Evolutionary conservation across 2,113 vertebrate genomes (phyloP).

Genomic region (Murina feae): DNA sequence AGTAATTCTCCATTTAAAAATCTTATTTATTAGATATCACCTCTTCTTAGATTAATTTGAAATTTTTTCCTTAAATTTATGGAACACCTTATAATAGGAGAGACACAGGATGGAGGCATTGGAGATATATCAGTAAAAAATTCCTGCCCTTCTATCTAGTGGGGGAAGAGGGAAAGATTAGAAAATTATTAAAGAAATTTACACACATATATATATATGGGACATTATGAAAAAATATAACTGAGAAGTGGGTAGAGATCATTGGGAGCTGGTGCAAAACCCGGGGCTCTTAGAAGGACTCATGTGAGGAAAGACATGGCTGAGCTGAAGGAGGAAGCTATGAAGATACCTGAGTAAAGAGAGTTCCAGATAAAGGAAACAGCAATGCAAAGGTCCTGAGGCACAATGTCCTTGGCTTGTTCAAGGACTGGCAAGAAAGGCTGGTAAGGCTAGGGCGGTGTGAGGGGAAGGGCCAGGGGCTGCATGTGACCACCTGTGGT

Average conservation of each 20-base stretch:
- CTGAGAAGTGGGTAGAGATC: neutral
- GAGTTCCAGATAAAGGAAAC: neutral
- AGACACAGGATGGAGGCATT: neutral
- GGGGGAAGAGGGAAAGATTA: neutral
- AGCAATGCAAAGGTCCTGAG: neutral
- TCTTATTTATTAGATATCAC: neutral
- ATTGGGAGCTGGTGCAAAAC: neutral
- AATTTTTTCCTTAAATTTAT: neutral
- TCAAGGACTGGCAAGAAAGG: neutral
- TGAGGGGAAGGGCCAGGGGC: accelerated
- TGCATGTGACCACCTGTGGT: neutral
- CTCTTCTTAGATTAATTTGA: neutral
- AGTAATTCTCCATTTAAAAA: neutral
- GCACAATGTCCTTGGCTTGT: neutral
- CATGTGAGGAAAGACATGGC: neutral
- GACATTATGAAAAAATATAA: neutral
- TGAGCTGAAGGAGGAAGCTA: neutral
- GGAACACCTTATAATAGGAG: neutral
- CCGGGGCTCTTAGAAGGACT: neutral
- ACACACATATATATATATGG: neutral
- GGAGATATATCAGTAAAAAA: neutral
- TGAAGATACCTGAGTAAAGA: neutral
- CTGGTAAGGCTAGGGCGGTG: neutral
- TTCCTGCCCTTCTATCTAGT: neutral
- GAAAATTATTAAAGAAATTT: neutral